phyloP scores from a whole-genome alignment of 1,140 invertebrate species.

The Spodoptera litura region DNA sequence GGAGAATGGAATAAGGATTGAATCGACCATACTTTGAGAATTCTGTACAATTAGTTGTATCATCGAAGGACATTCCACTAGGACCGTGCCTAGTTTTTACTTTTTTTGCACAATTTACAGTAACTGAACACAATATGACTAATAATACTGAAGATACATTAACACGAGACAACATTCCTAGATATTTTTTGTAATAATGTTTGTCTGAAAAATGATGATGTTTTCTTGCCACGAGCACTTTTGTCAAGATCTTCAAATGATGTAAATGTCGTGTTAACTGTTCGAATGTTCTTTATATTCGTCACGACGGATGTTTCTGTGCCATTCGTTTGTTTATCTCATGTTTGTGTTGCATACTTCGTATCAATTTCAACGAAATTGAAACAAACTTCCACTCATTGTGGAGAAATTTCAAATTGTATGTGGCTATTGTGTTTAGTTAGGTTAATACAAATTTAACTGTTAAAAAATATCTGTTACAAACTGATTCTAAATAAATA shows the following conservation, averaged over 20 bases:
- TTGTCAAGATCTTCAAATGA: neutral
- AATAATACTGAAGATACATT: neutral
- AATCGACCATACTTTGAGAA: slow-evolving; percentile 67
- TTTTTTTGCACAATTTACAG: neutral
- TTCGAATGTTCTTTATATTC: slow-evolving; percentile 3
- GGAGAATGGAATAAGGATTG: slow-evolving; percentile 67
- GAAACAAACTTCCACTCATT: neutral
- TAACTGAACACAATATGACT: neutral
- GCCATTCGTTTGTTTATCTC: neutral
- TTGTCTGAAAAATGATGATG: neutral
- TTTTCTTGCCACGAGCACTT: neutral
- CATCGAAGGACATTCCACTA: slow-evolving; percentile 49
- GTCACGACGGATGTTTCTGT: neutral
- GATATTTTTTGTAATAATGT: neutral
- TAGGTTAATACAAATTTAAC: neutral
- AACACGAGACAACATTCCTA: neutral
- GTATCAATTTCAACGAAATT: neutral
- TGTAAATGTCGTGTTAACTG: neutral
- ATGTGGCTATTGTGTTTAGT: neutral
- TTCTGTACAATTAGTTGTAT: slow-evolving; percentile 63
- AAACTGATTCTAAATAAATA: neutral
- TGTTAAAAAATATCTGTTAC: neutral
- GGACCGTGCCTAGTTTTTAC: slow-evolving; percentile 1
- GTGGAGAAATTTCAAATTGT: neutral
- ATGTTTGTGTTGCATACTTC: neutral